Conservation (phyloP, 92 coral and sea anemone species). For the Ricordea florida region DNA sequence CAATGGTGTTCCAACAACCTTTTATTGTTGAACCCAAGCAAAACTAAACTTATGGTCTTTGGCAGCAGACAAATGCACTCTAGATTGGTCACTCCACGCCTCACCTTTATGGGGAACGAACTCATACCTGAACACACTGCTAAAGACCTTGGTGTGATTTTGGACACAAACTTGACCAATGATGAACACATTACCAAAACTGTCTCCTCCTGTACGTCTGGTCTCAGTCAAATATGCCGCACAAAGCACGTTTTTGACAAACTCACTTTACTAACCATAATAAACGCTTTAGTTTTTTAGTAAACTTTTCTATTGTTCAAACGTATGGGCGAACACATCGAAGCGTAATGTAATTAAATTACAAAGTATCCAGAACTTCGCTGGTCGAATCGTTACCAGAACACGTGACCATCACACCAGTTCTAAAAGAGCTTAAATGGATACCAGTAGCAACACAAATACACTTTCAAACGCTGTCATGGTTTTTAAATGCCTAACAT, state of each 20-base stretch:
- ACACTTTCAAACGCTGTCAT: constrained; percentile 15
- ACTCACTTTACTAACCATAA: background rate
- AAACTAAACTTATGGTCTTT: constrained; percentile 2
- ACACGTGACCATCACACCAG: constrained; percentile 51
- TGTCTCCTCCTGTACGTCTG: constrained; percentile 7
- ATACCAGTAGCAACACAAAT: constrained; percentile 50
- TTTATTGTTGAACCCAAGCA: constrained; percentile 24
- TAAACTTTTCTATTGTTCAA: constrained; percentile 17
- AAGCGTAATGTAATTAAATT: background rate
- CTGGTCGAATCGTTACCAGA: constrained; percentile 12
- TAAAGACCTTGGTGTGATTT: constrained; percentile 29
- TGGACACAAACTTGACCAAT: constrained; percentile 17
- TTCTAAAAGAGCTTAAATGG: constrained; percentile 46
- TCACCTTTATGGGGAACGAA: constrained; percentile 13
- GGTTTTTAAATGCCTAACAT: constrained; percentile 51
- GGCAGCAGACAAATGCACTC: too few species aligned
- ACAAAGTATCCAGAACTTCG: constrained; percentile 44
- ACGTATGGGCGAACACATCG: constrained; percentile 31
- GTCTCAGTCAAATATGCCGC: constrained; percentile 22
- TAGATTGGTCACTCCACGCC: background rate
- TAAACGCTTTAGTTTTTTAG: constrained; percentile 36
- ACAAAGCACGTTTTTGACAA: constrained; percentile 5
- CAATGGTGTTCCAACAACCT: constrained; percentile 24
- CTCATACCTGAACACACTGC: constrained; percentile 1
- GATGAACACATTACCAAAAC: constrained; percentile 24